phyloP scores from a whole-genome alignment of 2,888 invertebrate genomes.

The Aphodius granarius region DNA sequence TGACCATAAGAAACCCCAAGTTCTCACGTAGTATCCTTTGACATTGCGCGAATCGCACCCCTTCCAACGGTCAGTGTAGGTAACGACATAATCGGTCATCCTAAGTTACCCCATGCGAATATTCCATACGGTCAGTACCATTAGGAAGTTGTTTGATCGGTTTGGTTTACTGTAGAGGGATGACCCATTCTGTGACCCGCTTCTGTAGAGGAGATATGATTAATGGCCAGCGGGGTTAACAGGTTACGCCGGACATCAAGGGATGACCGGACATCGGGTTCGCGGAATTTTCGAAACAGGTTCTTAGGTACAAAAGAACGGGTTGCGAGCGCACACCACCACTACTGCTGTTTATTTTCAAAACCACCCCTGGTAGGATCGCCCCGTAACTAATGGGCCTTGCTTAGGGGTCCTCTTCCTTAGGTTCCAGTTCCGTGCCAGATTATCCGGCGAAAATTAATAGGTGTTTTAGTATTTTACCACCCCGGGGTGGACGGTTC shows the following conservation, averaged over 20 bases:
- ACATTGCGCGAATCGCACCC: constrained; percentile 45
- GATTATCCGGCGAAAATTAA: constrained; percentile 9
- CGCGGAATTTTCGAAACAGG: constrained; percentile 48
- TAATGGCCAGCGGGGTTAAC: constrained; percentile 54
- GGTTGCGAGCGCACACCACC: constrained; percentile 47
- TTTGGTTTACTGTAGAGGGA: constrained; percentile 14
- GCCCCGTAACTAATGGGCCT: constrained; percentile 1
- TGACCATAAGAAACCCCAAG: constrained; percentile 44
- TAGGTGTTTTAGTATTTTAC: background rate
- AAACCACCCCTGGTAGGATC: constrained; percentile 14
- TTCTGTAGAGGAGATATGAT: constrained; percentile 53
- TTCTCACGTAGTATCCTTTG: constrained; percentile 46
- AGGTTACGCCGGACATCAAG: constrained; percentile 52
- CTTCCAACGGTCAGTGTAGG: constrained; percentile 52
- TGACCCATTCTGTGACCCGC: constrained; percentile 46
- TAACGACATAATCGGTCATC: constrained; percentile 55
- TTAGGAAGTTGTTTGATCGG: constrained; percentile 3
- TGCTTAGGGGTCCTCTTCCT: background rate
- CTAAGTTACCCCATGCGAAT: constrained; percentile 37
- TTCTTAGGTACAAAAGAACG: constrained; percentile 42
- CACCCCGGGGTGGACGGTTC: background rate
- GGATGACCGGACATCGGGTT: constrained; percentile 50
- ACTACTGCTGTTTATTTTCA: constrained; percentile 48
- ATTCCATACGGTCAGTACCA: background rate
- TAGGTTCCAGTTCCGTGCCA: constrained; percentile 5